Evolutionary conservation across 2,888 invertebrate species (phyloP), one percentile per base, ranked within the genome.

Genomic region (Limnephilus marmoratus): DNA sequence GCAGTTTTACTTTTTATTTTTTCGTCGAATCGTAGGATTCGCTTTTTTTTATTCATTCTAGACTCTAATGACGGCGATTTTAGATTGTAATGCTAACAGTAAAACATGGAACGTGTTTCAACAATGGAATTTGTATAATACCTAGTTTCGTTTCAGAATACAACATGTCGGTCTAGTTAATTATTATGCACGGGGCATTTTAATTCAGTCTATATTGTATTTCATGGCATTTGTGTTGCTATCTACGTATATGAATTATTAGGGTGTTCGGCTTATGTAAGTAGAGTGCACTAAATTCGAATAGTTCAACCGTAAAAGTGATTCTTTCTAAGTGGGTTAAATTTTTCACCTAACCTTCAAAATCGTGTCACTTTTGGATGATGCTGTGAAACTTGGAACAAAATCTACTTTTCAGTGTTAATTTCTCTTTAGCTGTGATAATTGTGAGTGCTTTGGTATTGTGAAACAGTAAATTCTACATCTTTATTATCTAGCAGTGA

Each of bases 291-390:
- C 82, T 29, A 13, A 90, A 68, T 49, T n/a, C 88, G 81, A 68
- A 29, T 53, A n/a, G 15, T 90, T 90, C 45, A 90, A 90, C 90
- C 90, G 81, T n/a, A 45, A 90, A 90, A 90, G 18, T 45, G 41
- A 41, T 82, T 80, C 37, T 80, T 89, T 89, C 15, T 80, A 80
- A 88, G 88, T 89, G 88, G 68, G 88, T 80, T 37, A 53, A 89
- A 80, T 89, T 89, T 89, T 81, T 89, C n/a, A 80, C 88, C 34
- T 89, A 89, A 89, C 88, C 88, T 89, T 89, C 88, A 89, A 89
- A 68, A 68, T 68, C 68, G 68, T 68, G 68, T 68, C 68, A 68
- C 24, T 68, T 68, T 68, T 68, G 9, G 68, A n/a, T 68, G 68
- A 68, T 68, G 68, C 68, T 68, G 68, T 68, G 68, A 68, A n/a